Conservation (phyloP, 2,888 invertebrate genomes). For the Drosophila macrothrix region DNA sequence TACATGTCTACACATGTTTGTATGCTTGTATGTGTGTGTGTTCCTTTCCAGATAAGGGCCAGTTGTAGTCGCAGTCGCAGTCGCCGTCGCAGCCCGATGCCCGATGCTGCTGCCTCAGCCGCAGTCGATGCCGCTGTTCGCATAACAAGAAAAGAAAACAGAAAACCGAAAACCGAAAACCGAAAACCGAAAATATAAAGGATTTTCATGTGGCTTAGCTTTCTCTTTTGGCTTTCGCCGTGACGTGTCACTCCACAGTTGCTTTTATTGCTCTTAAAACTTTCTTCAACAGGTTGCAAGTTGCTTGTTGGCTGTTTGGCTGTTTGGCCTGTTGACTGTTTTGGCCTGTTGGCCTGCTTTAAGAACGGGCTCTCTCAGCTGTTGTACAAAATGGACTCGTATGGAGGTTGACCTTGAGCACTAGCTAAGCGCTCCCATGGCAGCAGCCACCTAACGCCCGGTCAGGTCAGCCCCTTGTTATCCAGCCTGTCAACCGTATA, state of each 20-base stretch:
- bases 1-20: constrained; percentile 8
- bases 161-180: constrained; percentile 1
- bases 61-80: constrained; percentile 1
- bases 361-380: constrained; percentile 22
- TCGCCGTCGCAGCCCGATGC: constrained; percentile 4
- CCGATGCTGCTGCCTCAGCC: constrained; percentile 12
- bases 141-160: constrained; percentile 11
- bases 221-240: constrained; percentile 62
- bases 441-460: constrained; percentile 52
- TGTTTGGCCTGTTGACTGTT: constrained; percentile 2
- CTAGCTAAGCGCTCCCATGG: constrained; percentile 65
- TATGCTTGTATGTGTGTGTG: constrained; percentile 10
- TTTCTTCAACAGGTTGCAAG: constrained; percentile 73
- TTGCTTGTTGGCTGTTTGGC: neutral
- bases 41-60: constrained; percentile 9
- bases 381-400: constrained; percentile 28
- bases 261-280: constrained; percentile 57
- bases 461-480: constrained; percentile 41
- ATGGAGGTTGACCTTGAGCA: constrained; percentile 63
- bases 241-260: constrained; percentile 39
- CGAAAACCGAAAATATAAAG: constrained; percentile 30
- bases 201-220: constrained; percentile 68
- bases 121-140: constrained; percentile 15
- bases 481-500: constrained; percentile 34
- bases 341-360: constrained; percentile 3